These are phyloP conservation scores for Physocephala rufipes DNA, from an alignment of 2,888 invertebrate genomes.

Conservation along the genomic window DNA sequence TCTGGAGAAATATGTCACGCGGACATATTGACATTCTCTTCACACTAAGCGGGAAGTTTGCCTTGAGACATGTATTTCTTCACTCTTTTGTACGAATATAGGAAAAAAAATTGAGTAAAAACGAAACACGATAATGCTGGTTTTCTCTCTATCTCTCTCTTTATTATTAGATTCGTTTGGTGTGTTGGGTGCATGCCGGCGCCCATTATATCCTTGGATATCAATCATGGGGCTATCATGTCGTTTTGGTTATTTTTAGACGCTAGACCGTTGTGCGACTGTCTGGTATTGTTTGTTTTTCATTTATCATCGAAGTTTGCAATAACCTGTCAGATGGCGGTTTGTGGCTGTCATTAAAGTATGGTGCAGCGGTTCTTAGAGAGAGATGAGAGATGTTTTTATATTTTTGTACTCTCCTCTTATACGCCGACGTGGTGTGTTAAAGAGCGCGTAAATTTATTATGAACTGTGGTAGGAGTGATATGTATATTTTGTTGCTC, in stretches of 20 bases:
- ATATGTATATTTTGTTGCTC: too few relatives aligned
- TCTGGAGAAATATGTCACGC: too few relatives aligned
- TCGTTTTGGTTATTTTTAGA: conserved; percentile 33
- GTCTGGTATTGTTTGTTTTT: conserved; percentile 31
- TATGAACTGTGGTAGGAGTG: too few relatives aligned
- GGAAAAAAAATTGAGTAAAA: too few relatives aligned
- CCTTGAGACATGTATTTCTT: too few relatives aligned
- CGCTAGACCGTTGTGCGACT: conserved; percentile 22
- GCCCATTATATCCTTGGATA: conserved; percentile 35
- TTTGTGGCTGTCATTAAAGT: conserved; percentile 22
- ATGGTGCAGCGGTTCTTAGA: conserved; percentile 31
- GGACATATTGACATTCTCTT: too few relatives aligned
- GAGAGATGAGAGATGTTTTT: neutral
- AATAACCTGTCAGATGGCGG: conserved; percentile 8
- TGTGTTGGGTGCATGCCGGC: conserved; percentile 13
- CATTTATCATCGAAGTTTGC: conserved; percentile 35
- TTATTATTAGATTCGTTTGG: conserved; percentile 36
- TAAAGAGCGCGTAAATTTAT: too few relatives aligned
- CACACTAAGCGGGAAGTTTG: conserved; percentile 56
- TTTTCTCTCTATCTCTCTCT: conserved; percentile 38
- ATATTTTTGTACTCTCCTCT: too few relatives aligned
- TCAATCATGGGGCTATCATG: conserved; percentile 28
- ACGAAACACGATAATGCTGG: neutral
- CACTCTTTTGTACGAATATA: too few relatives aligned
- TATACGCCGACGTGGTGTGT: too few relatives aligned